Evolutionary conservation across 2,888 invertebrate genomes (phyloP), one percentile per base, ranked within the genome.

Genomic region (Sympetrum striolatum): DNA sequence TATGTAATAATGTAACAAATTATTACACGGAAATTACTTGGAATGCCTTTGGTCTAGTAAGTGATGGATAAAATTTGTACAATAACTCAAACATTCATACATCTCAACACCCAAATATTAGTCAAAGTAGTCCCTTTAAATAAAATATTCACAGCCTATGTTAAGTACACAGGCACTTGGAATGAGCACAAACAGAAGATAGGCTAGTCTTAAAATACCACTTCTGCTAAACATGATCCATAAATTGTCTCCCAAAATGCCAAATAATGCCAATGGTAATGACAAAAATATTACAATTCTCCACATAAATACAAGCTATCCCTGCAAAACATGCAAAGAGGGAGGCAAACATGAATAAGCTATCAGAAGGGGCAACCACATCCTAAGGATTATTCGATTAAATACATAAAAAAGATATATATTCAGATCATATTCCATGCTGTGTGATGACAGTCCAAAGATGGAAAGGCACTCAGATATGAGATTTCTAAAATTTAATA

Each of bases 31-130:
- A 82, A 82, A 58, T 82, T 64, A 86, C 60, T 86, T 64, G 86
- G 86, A 86, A 86, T 86, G 86, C 86, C 86, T 86, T 86, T 86
- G 86, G 86, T 86, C 60, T 64, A 86, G 58, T 37, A 86, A 64
- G 86, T 86, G 86, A 86, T 86, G 86, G 60, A 64, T 86, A 64
- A 86, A 86, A 86, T 86, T 86, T 86, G 86, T 86, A 86, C 86
- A 86, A 86, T 25, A 60, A 86, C 64, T 60, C 64, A 86, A 37
- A 37, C 64, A 86, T 60, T 60, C 86, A 86, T 35, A 86, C 60
- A 60, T 60, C 22, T 86, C 31, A 60, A 86, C 60, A 86, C 86
- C 60, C 37, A 39, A 64, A 73, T 73, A 73, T 86, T 64, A 86
- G 60, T 86, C 37, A 86, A 60, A 37, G 31, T 60, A 60, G 58